Evolutionary conservation across 2,113 vertebrate genomes (phyloP).

Genomic region (Cavia aperea): DNA sequence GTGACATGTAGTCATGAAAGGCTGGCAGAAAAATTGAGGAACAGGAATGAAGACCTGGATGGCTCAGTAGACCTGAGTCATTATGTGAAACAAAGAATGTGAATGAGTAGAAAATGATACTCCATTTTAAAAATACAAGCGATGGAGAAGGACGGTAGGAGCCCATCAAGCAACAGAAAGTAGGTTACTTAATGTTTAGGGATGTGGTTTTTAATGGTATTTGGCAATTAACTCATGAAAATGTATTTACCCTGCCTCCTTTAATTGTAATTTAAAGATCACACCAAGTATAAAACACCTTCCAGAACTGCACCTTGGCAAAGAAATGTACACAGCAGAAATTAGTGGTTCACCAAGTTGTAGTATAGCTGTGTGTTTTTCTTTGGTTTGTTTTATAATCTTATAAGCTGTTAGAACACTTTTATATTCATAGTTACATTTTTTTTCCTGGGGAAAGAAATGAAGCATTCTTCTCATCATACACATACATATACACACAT

Average conservation of each 20-base stretch:
- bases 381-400: not conserved
- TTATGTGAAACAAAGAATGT: not conserved
- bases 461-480: not conserved
- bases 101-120: not conserved
- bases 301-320: slow-evolving; percentile 6
- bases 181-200: not conserved
- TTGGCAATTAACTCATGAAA: slow-evolving; percentile 18
- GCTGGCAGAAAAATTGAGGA: not conserved
- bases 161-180: not conserved
- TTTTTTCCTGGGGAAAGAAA: not conserved
- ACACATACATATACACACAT: rapidly evolving
- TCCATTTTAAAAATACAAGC: not conserved
- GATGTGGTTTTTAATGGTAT: not conserved
- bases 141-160: not conserved
- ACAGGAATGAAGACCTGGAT: not conserved
- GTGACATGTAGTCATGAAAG: not conserved
- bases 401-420: not conserved
- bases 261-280: slow-evolving; percentile 11
- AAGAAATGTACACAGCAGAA: not conserved
- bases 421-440: not conserved
- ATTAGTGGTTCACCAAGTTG: not conserved
- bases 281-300: not conserved
- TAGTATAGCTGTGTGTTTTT: not conserved
- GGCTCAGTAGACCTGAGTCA: not conserved
- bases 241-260: slow-evolving; percentile 25